Percentiles rank a stretch among this genome's conserved stretches.
phyloP scores from a whole-genome alignment of 2,888 invertebrate genomes.

The Empis livida region DNA sequence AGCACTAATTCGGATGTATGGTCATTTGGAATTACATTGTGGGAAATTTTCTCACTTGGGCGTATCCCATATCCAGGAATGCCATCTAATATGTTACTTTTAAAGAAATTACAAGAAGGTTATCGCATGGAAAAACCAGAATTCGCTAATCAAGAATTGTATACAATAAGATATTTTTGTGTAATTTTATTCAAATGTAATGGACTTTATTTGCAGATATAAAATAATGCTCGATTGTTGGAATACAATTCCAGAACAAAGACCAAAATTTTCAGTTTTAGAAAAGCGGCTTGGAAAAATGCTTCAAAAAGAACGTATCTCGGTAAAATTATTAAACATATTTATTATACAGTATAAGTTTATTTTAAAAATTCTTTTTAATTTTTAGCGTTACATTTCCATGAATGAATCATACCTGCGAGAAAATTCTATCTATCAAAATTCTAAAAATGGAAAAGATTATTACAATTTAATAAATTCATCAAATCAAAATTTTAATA shows the following conservation, averaged over 20 bases:
- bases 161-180: conserved; percentile 19
- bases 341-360: conserved; percentile 21
- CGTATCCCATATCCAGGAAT: conserved; percentile 56
- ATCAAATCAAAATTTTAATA: too few species aligned
- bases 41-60: conserved; percentile 71
- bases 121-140: conserved; percentile 78
- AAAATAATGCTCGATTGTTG: conserved; percentile 80
- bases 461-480: too few species aligned
- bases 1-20: conserved; percentile 84
- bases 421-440: conserved; percentile 44
- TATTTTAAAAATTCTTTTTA: conserved; percentile 6
- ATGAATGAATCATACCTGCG: conserved; percentile 66
- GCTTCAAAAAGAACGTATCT: conserved; percentile 51
- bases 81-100: conserved; percentile 19
- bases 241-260: conserved; percentile 60
- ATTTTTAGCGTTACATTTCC: conserved; percentile 70
- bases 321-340: conserved; percentile 40
- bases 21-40: conserved; percentile 71
- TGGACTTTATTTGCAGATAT: conserved; percentile 36
- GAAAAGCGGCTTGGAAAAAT: conserved; percentile 62
- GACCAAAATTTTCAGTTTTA: conserved; percentile 69
- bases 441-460: conserved; percentile 8
- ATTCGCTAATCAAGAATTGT: conserved; percentile 67
- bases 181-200: too few species aligned
- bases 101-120: conserved; percentile 54